Conservation (phyloP, 1,140 invertebrate species). For the Sycobia sp. region DNA sequence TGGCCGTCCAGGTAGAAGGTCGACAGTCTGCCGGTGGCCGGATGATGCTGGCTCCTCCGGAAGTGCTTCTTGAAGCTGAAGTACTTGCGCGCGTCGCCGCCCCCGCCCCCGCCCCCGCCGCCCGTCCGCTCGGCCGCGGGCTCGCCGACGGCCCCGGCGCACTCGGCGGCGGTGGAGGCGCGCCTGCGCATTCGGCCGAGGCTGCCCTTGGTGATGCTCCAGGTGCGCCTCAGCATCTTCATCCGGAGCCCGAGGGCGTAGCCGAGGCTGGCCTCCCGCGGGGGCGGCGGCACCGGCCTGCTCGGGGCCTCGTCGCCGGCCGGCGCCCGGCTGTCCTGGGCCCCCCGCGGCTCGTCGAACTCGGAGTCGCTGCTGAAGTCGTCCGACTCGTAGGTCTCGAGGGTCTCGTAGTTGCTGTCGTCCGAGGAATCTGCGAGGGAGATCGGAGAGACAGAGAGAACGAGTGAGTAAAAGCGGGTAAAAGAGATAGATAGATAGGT, state of each 20-base stretch:
- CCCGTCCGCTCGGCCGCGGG: not conserved
- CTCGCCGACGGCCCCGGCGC: no score
- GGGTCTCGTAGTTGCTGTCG: conserved; percentile 56
- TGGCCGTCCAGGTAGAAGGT: conserved; percentile 52
- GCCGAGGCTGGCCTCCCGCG: conserved; percentile 50
- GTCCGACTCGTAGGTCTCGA: conserved; percentile 46
- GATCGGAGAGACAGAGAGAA: no score
- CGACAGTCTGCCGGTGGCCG: conserved; percentile 35
- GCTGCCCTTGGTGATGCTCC: conserved; percentile 59
- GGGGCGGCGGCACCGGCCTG: conserved; percentile 51
- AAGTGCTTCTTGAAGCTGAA: conserved; percentile 55
- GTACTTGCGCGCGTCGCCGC: conserved; percentile 46
- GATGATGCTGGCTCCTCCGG: conserved; percentile 41
- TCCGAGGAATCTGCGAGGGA: conserved; percentile 50
- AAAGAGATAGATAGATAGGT: no score
- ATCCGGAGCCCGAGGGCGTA: conserved; percentile 51
- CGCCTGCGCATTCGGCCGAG: conserved; percentile 51
- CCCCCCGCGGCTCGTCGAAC: conserved; percentile 41
- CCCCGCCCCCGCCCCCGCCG: conserved; percentile 39
- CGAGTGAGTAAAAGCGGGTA: not conserved
- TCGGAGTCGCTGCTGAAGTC: conserved; percentile 50
- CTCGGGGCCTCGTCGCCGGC: conserved; percentile 48
- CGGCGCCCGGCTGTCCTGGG: conserved; percentile 42
- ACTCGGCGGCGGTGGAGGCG: conserved; percentile 37
- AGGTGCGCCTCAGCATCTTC: conserved; percentile 54